Evolutionary conservation across 2,888 invertebrate species (phyloP), one percentile per base, ranked within the genome.

Genomic region (Gastrophysa polygoni): DNA sequence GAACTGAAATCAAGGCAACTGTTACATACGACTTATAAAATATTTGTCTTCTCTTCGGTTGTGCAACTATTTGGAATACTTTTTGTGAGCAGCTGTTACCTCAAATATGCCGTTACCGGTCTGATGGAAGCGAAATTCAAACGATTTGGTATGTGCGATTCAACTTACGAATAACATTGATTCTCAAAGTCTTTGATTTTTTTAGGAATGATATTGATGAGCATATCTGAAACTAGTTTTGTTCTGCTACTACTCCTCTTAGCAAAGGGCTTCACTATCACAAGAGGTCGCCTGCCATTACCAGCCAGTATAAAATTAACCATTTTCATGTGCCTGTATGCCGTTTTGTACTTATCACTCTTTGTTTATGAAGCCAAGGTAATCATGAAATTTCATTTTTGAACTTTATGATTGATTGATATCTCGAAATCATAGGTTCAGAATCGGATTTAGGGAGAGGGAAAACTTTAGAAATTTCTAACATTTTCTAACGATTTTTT

Each of bases 201-300:
- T 81, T 34, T 81, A 89, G 92, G 92, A n/a, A 86, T 88, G 65
- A 84, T 92, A 65, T 81, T 89, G 44, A 89, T 91, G 80, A 88
- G 91, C 0, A 81, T 87, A 1, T 89, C 92, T 14, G 91, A 92
- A 77, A 89, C 90, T 56, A 82, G 88, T 0, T 95, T 92, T 75
- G 84, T 96, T 0, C 82, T 95, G 0, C 83, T 96, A 11, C 82
- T 96, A 55, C 84, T 96, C 1, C 82, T 96, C 4, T 83, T 96
- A 80, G 95, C 91, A 0, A 95, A 96, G 77, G 96, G 96, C 0
- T 96, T 91, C 79, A 96, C 95, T 0, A 91, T 96, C 24, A 96
- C 96, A 0, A 85, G 95, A 52, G 95, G 93, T 0, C 83, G 92
- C 0, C 84, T 96, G 18, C 88, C 91, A 54, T 82, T 88, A 0